phyloP scores from a whole-genome alignment of 1,140 invertebrate genomes.

The Zaprionus camerounensis region DNA sequence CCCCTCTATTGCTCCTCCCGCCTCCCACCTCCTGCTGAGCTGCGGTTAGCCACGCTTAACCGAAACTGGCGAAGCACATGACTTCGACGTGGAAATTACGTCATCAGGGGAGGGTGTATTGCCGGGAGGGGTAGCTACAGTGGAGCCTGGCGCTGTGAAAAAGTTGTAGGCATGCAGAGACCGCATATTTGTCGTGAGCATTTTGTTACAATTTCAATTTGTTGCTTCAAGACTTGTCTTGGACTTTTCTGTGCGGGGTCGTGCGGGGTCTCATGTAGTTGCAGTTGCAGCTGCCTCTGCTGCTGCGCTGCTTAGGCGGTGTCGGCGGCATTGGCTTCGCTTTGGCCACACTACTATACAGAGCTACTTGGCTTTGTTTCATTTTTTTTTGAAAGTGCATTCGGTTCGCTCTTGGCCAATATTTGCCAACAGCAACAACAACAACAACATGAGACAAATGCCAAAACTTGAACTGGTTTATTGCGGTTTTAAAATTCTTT shows the following conservation, averaged over 20 bases:
- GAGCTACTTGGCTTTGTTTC: constrained; percentile 27
- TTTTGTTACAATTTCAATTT: constrained; percentile 58
- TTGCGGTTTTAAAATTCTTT: constrained; percentile 48
- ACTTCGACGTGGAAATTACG: constrained; percentile 38
- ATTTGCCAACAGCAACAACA: constrained; percentile 37
- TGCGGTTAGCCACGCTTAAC: constrained; percentile 16
- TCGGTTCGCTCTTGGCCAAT: constrained; percentile 50
- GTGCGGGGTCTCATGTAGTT: constrained; percentile 17
- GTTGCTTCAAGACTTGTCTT: constrained; percentile 46
- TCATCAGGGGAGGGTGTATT: constrained; percentile 18
- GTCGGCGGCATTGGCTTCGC: constrained; percentile 35
- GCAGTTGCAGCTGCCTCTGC: background rate
- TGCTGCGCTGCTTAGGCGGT: constrained; percentile 13
- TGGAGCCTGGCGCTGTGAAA: constrained; percentile 1
- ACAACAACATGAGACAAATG: constrained; percentile 16
- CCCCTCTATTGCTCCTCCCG: no score
- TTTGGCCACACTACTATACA: background rate
- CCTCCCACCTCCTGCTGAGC: constrained; percentile 12
- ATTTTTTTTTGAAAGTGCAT: constrained; percentile 47
- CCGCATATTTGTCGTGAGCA: constrained; percentile 56
- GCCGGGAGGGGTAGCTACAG: background rate
- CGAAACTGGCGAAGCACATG: constrained; percentile 42
- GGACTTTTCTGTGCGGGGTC: constrained; percentile 31
- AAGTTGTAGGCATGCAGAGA: constrained; percentile 35
- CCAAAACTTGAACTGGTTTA: constrained; percentile 53